Base-by-base conservation (phyloP, 2,888 invertebrate species). In the Ormyrus thymus region DNA sequence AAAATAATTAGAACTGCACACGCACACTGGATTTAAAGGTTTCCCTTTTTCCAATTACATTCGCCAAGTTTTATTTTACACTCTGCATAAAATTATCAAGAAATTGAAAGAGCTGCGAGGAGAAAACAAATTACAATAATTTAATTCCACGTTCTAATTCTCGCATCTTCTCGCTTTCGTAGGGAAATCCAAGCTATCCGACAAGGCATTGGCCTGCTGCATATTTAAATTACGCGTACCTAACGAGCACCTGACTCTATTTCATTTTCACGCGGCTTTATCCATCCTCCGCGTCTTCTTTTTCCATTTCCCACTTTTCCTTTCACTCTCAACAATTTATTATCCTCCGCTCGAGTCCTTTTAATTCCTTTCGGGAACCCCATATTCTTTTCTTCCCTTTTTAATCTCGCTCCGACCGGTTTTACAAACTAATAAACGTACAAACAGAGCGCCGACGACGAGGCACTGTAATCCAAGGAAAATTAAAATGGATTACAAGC, bases 171-270 rank as follows among this genome's bases (percentile, higher is more conserved):
- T 59, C 58, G 59, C 61, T 43, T 51, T 45, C 45, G 61, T 51
- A 8, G 46, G 46, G 29, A 62, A 72, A 72, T 62, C 46, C 62
- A 61, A n/a, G n/a, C n/a, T n/a, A n/a, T n/a, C n/a, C n/a, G n/a
- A 72, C 62, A 72, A 62, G 61, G 53, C 71, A 7, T 45, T 48
- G n/a, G 58, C 11, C 43, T 13, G 51, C 9, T 53, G 29, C 45
- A 69, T 46, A 53, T 72, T 53, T 45, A 62, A 72, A 72, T 72
- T 72, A 62, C 46, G 10, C 45, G 61, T n/a, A 7, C 7, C 71
- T 72, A 61, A 71, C 71, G 59, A 61, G 53, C 13, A 11, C 8
- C 29, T 43, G 51, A 45, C 43, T 51, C 50, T 71, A 61, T 48
- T 71, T 71, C 59, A 61, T 71, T 71, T 50, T 50, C 11, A 5